Base-by-base conservation (phyloP, 1,140 invertebrate genomes). In the Ceratina australensis region DNA sequence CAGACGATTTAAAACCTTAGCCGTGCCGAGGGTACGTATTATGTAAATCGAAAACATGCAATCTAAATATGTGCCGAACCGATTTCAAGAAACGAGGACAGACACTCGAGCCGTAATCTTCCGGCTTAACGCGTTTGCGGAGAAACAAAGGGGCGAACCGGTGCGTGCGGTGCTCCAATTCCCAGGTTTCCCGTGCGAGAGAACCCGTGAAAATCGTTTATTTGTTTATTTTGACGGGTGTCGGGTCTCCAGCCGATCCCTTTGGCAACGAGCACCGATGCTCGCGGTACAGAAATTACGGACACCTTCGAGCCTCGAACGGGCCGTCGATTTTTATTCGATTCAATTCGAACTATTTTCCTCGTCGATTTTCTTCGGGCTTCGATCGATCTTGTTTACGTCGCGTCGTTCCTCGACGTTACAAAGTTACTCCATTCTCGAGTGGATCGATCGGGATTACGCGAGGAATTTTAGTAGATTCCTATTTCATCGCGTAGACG, bases 211-310 rank as follows among this genome's bases (percentile, higher is more conserved):
- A 74, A 73, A 56, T 42, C 13, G 33, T 15, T 68, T 79, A 63
- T 84, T 82, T 84, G 65, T 84, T 86, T 86, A 56, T 22, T 47
- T 47, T 7, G 33, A 18, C 42, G 18, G 42, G 20, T 76, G 52
- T 65, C 16, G 24, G 18, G 8, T 42, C n/a, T 59, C 42, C 77
- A 65, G n/a, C 22, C 59, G 7, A n/a, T 22, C 16, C 16, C 5
- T 13, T 5, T 13, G 10, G 8, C 26, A 3, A 24, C 2, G 18
- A 12, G 0, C n/a, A 26, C 8, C 18, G 2, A 13, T 54, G n/a
- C 20, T 26, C 20, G 13, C 18, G 8, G 24, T 16, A 18, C 24
- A 24, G 33, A 18, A 57, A 57, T 57, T 22, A 22, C 50, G 16
- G 10, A 10, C 10, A 22, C 7, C 3, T 20, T 22, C 20, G 8